Conservation (phyloP, 2,888 invertebrate species). For the Caenorhabditis doughertyi region DNA sequence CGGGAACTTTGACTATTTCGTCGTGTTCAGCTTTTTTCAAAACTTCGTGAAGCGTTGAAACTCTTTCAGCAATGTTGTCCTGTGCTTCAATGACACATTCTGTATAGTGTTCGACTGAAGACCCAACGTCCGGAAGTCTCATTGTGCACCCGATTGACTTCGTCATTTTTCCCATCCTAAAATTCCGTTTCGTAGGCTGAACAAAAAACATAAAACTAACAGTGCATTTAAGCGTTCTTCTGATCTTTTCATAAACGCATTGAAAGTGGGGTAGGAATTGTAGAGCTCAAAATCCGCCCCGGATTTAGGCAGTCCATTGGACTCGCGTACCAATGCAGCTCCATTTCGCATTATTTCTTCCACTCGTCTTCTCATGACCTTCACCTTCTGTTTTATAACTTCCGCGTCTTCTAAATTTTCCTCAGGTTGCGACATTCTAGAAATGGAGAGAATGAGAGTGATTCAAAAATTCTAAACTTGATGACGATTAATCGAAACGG, state of each 20-base stretch:
- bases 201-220: slow-evolving; percentile 55
- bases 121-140: slow-evolving; percentile 63
- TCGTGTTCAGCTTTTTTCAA: slow-evolving; percentile 66
- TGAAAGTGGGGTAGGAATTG: slow-evolving; percentile 75
- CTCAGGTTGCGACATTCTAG: slow-evolving; percentile 38
- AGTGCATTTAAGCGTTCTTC: slow-evolving; percentile 66
- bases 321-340: slow-evolving; percentile 59
- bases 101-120: slow-evolving; percentile 62
- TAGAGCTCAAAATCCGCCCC: slow-evolving; percentile 79
- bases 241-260: slow-evolving; percentile 71
- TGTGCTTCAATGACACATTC: slow-evolving; percentile 74
- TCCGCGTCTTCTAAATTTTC: slow-evolving; percentile 16
- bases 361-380: slow-evolving; percentile 26
- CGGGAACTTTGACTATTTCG: slow-evolving; percentile 70
- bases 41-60: slow-evolving; percentile 72
- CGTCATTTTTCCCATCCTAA: slow-evolving; percentile 65
- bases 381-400: background rate
- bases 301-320: slow-evolving; percentile 67
- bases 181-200: too few species aligned
- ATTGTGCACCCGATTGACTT: slow-evolving; percentile 68
- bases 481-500: too few species aligned
- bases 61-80: slow-evolving; percentile 76
- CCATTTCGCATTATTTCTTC: slow-evolving; percentile 59
- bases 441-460: too few species aligned
- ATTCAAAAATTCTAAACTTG: too few species aligned